Percentiles rank a stretch among this genome's conserved stretches.
These are phyloP conservation scores for Melospiza georgiana DNA, from an alignment of 2,113 vertebrate genomes.

Conservation along the genomic window DNA sequence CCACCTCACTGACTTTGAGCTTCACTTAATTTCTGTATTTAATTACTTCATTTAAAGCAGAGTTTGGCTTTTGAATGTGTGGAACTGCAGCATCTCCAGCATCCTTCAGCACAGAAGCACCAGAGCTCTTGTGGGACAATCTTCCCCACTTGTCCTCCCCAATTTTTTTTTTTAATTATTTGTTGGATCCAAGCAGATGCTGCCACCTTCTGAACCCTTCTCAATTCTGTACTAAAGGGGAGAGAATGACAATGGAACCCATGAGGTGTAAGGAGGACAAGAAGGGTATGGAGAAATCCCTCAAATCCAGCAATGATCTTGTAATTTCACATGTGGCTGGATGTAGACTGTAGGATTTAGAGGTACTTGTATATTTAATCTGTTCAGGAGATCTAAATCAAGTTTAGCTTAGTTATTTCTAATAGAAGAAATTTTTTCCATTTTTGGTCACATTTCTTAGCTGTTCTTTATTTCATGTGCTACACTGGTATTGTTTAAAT, in stretches of 20 bases:
- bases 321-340: accelerated
- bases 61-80: neutral
- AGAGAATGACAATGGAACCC: accelerated
- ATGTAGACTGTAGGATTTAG: neutral
- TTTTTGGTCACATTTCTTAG: neutral
- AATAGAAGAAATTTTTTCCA: neutral
- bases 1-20: neutral
- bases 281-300: neutral
- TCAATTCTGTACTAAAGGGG: neutral
- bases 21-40: neutral
- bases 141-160: accelerated
- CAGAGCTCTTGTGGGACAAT: neutral
- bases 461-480: neutral
- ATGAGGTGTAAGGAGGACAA: neutral
- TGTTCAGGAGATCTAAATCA: neutral
- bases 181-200: neutral
- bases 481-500: neutral
- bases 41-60: neutral
- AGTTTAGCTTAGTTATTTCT: neutral
- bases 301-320: no score
- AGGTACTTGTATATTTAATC: neutral
- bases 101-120: neutral
- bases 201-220: neutral
- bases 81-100: neutral
- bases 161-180: neutral